Percentiles rank a stretch among this genome's conserved stretches.
These are phyloP conservation scores for Lethenteron reissneri DNA, from an alignment of 2,113 vertebrate species.

Conservation along the genomic window DNA sequence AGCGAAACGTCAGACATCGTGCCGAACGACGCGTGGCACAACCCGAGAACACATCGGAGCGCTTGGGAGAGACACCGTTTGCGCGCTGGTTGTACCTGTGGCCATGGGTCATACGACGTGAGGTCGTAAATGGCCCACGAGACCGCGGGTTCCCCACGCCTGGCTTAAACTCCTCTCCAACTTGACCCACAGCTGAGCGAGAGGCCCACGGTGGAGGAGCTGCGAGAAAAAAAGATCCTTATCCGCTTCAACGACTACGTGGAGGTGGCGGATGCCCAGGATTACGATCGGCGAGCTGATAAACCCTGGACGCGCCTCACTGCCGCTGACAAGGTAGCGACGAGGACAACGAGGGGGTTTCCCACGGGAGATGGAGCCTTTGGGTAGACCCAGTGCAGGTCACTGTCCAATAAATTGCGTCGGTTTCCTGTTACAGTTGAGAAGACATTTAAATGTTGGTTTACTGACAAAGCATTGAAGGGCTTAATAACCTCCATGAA, in stretches of 20 bases:
- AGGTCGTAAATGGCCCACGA: too few relatives aligned
- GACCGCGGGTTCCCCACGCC: background rate
- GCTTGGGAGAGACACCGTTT: background rate
- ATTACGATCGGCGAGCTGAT: slow-evolving; percentile 79
- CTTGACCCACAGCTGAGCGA: slow-evolving; percentile 50
- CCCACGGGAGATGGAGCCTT: background rate
- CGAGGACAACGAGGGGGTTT: background rate
- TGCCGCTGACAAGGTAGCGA: slow-evolving; percentile 71
- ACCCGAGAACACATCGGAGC: background rate
- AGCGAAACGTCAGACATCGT: too few relatives aligned
- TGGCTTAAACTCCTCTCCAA: slow-evolving; percentile 1
- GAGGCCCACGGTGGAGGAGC: slow-evolving; percentile 83
- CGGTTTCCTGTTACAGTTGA: background rate
- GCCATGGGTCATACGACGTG: too few relatives aligned
- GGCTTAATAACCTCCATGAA: background rate
- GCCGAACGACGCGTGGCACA: background rate
- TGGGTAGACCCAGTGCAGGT: background rate
- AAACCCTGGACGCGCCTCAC: slow-evolving; percentile 96
- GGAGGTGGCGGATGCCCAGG: slow-evolving; percentile 82
- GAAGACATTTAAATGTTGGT: background rate
- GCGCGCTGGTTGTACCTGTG: too few relatives aligned
- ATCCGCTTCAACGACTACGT: slow-evolving; percentile 95
- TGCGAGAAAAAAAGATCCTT: slow-evolving; percentile 81
- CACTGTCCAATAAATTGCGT: background rate
- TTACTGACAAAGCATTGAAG: background rate